Evolutionary conservation across 2,797 vertebrate species (phyloP), one percentile per base, ranked within the genome.

Genomic region (Muscicapa striata): DNA sequence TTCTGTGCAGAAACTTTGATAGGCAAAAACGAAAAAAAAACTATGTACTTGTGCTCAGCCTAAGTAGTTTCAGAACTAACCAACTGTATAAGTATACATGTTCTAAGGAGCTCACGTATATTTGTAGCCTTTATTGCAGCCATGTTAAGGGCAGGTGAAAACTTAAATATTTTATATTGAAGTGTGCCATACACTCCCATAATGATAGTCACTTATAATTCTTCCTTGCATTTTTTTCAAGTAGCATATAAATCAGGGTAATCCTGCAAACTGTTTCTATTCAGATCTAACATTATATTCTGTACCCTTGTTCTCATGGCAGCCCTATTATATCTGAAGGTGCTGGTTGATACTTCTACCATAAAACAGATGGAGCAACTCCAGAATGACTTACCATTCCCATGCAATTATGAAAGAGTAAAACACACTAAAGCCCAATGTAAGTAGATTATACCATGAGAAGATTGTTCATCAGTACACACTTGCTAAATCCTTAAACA

Each of bases 121-220:
- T n/a, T 52, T 51, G 30, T 13, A 78, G 22, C 13, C 30, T 46
- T 88, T 46, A 61, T 5, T 72, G 22, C 19, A 64, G 29, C 21
- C 54, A 4, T 19, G 5, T 78, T 68, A 86, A 57, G 10, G 45
- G 36, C 19, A 78, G 17, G 61, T 67, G 5, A 70, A 95, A 74
- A 49, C 10, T 38, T 16, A 54, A 0, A 7, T 5, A 45, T 67
- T 83, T 67, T 30, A 52, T 40, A 27, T 3, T 36, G 6, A 34
- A n/a, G 22, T n/a, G 2, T 40, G 8, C 12, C 2, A 2, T 45
- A 62, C 2, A 9, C 2, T 18, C 18, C 22, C 7, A 0, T 18
- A 63, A 69, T 5, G 30, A 27, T 3, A 70, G 9, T 11, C 29
- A 22, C 15, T 52, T 36, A 23, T 41, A 67, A 21, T 24, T 70